Evolutionary conservation across 2,888 invertebrate species (phyloP).

Genomic region (Trissonchulus sp.): DNA sequence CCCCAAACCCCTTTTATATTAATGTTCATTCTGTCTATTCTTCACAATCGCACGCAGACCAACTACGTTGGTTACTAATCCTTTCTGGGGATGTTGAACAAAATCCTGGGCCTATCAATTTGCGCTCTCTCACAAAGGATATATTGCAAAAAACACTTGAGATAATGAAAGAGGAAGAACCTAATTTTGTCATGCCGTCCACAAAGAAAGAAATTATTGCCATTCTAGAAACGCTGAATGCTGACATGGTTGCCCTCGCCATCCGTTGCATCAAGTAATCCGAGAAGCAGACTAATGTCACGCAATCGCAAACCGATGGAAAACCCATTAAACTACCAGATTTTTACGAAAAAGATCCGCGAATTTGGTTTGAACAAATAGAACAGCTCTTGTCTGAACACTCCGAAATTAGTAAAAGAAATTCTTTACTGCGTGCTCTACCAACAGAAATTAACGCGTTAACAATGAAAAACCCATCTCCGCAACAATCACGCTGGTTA

Average conservation of each 20-base stretch:
- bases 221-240: background rate
- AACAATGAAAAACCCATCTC: slow-evolving; percentile 10
- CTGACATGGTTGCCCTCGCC: background rate
- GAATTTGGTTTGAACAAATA: slow-evolving; percentile 18
- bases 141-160: background rate
- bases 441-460: slow-evolving; percentile 22
- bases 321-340: slow-evolving; percentile 16
- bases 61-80: slow-evolving; percentile 21
- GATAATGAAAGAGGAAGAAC: background rate
- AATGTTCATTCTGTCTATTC: no score
- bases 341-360: slow-evolving; percentile 9
- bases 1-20: no score
- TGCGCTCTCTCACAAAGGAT: background rate
- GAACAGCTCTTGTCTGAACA: background rate
- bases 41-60: background rate
- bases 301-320: background rate
- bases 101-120: slow-evolving; percentile 21
- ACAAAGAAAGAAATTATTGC: background rate
- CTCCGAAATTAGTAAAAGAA: background rate
- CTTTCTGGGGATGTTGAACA: slow-evolving; percentile 16
- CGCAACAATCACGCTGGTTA: slow-evolving; percentile 21
- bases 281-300: background rate
- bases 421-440: slow-evolving; percentile 4
- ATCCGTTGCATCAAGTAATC: background rate
- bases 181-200: background rate